Base-by-base conservation (phyloP, 1,140 invertebrate genomes). In the Mycetomoellerius zeteki region DNA sequence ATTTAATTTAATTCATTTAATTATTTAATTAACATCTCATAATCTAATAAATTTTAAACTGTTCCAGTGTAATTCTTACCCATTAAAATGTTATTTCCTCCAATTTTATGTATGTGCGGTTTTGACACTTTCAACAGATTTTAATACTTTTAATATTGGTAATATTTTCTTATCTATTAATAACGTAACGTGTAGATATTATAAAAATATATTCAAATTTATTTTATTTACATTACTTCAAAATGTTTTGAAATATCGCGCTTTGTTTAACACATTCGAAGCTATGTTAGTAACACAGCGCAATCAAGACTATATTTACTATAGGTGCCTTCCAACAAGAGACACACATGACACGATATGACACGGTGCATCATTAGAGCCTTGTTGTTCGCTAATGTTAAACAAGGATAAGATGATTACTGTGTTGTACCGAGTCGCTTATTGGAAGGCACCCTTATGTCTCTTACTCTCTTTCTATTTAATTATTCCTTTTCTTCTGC, bases 141-240 rank as follows among this genome's bases (percentile, higher is more conserved):
- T 43, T 43, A 43, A 43, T 43, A 43, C 10, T 10, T 43, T 75
- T 10, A 75, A 1, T 10, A 47, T 19, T 19, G 6, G 21, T 30
- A n/a, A 33, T 75, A 54, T 24, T 75, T 75, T 24, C n/a, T 19
- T 21, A 24, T 6, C 8, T 56, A 37, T 21, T 54, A 56, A 12
- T 7, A 52, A 75, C 52, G n/a, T 19, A 56, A 73, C 12, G 19
- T 73, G 52, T 58, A 75, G 52, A 56, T 37, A 24, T 75, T 73
- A 73, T n/a, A 73, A 73, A 73, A 73, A 75, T 73, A 50, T 73
- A 73, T 56, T 56, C 21, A 37, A 56, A 58, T 75, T 73, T 73
- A 21, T 33, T 56, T 21, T 73, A 73, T 52, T 56, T 75, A 75
- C 52, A 37, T 14, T 33, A 75, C 1, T 58, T 19, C 27, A 0